Conservation (phyloP, 2,888 invertebrate species). For the Cephus pulcher region DNA sequence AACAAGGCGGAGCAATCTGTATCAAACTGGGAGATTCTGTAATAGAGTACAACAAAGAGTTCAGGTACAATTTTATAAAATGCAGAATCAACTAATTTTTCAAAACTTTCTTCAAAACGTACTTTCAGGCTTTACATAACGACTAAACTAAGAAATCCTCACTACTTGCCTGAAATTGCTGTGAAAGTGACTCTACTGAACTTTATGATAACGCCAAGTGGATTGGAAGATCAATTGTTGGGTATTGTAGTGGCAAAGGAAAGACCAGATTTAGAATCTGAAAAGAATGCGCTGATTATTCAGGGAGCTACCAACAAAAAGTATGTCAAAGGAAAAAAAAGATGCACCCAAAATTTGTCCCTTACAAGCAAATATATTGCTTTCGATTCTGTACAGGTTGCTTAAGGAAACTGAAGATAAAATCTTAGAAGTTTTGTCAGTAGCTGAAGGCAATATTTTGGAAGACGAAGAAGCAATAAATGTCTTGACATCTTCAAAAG, state of each 20-base stretch:
- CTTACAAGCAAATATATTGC: neutral
- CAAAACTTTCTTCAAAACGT: too few relatives aligned
- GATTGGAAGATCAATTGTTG: constrained; percentile 89
- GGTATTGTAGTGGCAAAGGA: constrained; percentile 93
- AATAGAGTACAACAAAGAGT: constrained; percentile 88
- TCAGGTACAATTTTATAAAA: constrained; percentile 71
- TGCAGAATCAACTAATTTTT: neutral
- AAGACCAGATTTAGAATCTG: constrained; percentile 90
- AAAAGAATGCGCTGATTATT: constrained; percentile 87
- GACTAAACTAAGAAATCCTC: constrained; percentile 92
- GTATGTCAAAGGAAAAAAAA: constrained; percentile 41
- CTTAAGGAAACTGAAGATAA: constrained; percentile 92
- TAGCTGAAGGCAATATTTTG: constrained; percentile 82
- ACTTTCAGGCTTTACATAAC: constrained; percentile 85
- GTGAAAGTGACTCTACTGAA: constrained; percentile 92
- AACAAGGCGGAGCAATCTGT: constrained; percentile 87
- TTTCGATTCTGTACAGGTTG: constrained; percentile 65
- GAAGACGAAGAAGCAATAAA: constrained; percentile 93
- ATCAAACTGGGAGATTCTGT: constrained; percentile 92
- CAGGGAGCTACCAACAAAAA: constrained; percentile 87
- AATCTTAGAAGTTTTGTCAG: constrained; percentile 82
- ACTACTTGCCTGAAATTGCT: constrained; percentile 93
- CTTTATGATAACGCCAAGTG: constrained; percentile 91
- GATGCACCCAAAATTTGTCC: neutral
- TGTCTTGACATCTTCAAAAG: constrained; percentile 89